A percentile compares a stretch with the other conserved stretches of the same genome.
These are phyloP conservation scores for Phortica okadai DNA, from an alignment of 2,888 invertebrate species.

Conservation along the genomic window DNA sequence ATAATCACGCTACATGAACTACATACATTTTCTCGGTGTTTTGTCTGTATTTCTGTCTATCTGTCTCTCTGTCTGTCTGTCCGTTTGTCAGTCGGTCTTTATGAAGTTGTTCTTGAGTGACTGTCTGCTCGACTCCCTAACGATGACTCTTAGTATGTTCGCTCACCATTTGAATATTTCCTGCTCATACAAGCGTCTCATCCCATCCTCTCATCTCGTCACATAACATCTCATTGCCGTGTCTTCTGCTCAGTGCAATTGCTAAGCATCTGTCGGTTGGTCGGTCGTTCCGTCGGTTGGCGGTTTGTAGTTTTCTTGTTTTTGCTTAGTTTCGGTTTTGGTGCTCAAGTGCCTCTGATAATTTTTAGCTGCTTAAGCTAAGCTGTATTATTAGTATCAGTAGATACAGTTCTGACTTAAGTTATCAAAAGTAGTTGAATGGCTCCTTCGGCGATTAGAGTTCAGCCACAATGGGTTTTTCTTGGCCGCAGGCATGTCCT, in stretches of 20 bases:
- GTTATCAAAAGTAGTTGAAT: background rate
- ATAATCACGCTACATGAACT: constrained; percentile 20
- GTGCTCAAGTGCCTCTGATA: constrained; percentile 21
- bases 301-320: background rate
- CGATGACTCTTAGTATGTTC: background rate
- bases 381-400: background rate
- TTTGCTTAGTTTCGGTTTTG: constrained; percentile 4
- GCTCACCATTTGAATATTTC: constrained; percentile 18
- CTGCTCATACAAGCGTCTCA: background rate
- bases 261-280: background rate
- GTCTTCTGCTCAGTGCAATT: background rate
- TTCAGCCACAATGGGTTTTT: constrained; percentile 12
- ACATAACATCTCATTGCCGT: background rate
- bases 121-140: background rate
- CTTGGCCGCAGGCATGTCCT: background rate
- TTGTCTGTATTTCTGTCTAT: background rate
- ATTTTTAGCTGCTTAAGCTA: constrained; percentile 15
- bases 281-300: too few species aligned
- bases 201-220: background rate
- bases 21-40: constrained; percentile 17
- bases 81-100: background rate
- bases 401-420: background rate
- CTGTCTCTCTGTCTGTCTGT: constrained; percentile 13
- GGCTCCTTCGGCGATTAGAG: constrained; percentile 3
- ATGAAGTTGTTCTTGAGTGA: background rate